phyloP scores from a whole-genome alignment of 2,888 invertebrate species.

The Drosophila colorata region DNA sequence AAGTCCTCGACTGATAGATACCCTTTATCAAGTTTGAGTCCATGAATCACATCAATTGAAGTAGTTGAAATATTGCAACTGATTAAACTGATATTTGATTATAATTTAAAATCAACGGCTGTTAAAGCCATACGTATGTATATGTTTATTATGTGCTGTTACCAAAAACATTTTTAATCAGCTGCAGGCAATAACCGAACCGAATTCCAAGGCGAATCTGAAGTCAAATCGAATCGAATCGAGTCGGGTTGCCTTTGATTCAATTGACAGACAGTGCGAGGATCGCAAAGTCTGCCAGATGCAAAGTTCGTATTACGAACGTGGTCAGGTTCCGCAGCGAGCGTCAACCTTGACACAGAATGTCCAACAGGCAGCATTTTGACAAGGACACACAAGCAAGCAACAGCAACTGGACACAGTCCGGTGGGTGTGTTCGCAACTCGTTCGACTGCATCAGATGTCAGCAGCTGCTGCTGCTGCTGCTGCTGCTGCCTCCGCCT shows the following conservation, averaged over 20 bases:
- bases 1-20: no score
- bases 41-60: not conserved
- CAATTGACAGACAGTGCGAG: slow-evolving; percentile 1
- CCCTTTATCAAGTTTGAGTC: no score
- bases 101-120: slow-evolving; percentile 3
- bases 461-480: not conserved
- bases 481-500: slow-evolving; percentile 1
- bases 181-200: not conserved
- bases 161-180: slow-evolving; percentile 18
- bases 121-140: slow-evolving; percentile 5
- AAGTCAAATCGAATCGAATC: not conserved
- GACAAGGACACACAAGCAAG: slow-evolving; percentile 9
- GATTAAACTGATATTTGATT: slow-evolving; percentile 28
- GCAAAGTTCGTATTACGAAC: no score
- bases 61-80: slow-evolving; percentile 5
- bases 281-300: not conserved
- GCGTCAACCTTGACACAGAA: slow-evolving; percentile 34
- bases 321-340: slow-evolving; percentile 1
- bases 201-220: slow-evolving; percentile 13
- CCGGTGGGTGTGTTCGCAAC: not conserved
- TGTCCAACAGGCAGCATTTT: not conserved
- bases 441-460: not conserved
- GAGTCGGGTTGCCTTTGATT: slow-evolving; percentile 4
- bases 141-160: slow-evolving; percentile 17
- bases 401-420: not conserved